Percentiles rank a stretch among this genome's conserved stretches.
Evolutionary conservation across 2,888 invertebrate genomes (phyloP).

Genomic region (Dastarcus helophoroides): DNA sequence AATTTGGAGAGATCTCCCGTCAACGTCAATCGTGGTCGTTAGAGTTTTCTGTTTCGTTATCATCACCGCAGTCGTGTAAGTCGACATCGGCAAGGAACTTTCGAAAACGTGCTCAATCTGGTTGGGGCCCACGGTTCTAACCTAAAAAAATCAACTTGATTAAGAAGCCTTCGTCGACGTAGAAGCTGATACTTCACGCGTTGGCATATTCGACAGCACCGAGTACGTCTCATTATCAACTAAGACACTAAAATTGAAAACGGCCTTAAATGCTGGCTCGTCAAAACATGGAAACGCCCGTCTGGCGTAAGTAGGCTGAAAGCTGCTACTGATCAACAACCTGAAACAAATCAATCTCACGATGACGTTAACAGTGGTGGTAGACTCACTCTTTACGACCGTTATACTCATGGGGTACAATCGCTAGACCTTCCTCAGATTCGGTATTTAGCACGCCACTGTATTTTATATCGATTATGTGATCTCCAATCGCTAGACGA

Average conservation of each 20-base stretch:
- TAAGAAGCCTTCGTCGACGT: slow-evolving; percentile 10
- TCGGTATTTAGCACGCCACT: too few relatives aligned
- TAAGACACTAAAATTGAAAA: slow-evolving; percentile 19
- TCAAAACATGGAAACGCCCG: slow-evolving; percentile 25
- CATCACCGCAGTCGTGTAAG: slow-evolving; percentile 22
- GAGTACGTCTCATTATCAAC: slow-evolving; percentile 20
- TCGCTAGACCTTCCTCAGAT: too few relatives aligned
- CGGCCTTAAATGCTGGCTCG: slow-evolving; percentile 24
- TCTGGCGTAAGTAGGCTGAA: slow-evolving; percentile 22
- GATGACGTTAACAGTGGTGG: too few relatives aligned
- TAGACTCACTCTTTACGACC: too few relatives aligned
- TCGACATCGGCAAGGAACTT: slow-evolving; percentile 21
- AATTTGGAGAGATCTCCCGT: slow-evolving; percentile 15
- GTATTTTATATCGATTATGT: too few relatives aligned
- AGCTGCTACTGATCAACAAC: slow-evolving; percentile 20
- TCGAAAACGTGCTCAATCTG: slow-evolving; percentile 20
- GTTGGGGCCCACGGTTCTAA: slow-evolving; percentile 11
- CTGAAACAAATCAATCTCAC: slow-evolving; percentile 14
- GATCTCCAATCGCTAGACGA: too few relatives aligned
- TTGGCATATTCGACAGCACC: slow-evolving; percentile 25
- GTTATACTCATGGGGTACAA: too few relatives aligned
- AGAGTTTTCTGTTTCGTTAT: slow-evolving; percentile 16
- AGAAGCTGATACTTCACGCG: slow-evolving; percentile 16
- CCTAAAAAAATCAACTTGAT: slow-evolving; percentile 13
- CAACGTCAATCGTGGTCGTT: slow-evolving; percentile 10